phyloP scores from a whole-genome alignment of 2,888 invertebrate species.

The Calameuta filiformis region DNA sequence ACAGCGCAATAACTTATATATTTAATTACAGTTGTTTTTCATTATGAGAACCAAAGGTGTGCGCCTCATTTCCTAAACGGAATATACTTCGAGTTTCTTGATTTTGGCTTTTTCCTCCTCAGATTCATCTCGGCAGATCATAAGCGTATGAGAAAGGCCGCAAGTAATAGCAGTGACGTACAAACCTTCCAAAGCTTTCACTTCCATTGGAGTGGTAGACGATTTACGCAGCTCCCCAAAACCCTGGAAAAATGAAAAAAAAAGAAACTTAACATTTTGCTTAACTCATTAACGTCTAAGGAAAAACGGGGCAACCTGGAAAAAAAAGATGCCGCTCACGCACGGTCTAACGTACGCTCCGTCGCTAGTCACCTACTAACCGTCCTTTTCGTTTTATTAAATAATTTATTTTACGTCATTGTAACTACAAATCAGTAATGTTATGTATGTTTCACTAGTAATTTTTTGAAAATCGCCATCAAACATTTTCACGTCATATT shows the following conservation, averaged over 20 bases:
- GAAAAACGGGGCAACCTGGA: too few relatives aligned
- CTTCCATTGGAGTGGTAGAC: conserved; percentile 88
- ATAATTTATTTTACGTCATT: too few relatives aligned
- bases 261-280: neutral
- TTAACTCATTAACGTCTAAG: neutral
- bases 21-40: conserved; percentile 11
- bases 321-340: too few relatives aligned
- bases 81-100: conserved; percentile 70
- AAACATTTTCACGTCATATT: neutral
- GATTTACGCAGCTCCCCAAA: conserved; percentile 91
- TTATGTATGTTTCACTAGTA: too few relatives aligned
- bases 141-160: conserved; percentile 87
- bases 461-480: too few relatives aligned
- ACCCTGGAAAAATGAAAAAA: conserved; percentile 70
- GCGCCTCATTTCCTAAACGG: conserved; percentile 45
- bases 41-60: conserved; percentile 8
- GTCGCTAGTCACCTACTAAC: too few relatives aligned
- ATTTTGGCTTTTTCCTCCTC: conserved; percentile 74
- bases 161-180: conserved; percentile 83
- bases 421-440: too few relatives aligned
- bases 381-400: too few relatives aligned
- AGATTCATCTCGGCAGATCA: conserved; percentile 74
- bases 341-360: too few relatives aligned
- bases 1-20: conserved; percentile 20
- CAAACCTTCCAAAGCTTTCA: conserved; percentile 79